Conservation (phyloP, 2,113 vertebrate genomes). For the Pseudopipra pipra region DNA sequence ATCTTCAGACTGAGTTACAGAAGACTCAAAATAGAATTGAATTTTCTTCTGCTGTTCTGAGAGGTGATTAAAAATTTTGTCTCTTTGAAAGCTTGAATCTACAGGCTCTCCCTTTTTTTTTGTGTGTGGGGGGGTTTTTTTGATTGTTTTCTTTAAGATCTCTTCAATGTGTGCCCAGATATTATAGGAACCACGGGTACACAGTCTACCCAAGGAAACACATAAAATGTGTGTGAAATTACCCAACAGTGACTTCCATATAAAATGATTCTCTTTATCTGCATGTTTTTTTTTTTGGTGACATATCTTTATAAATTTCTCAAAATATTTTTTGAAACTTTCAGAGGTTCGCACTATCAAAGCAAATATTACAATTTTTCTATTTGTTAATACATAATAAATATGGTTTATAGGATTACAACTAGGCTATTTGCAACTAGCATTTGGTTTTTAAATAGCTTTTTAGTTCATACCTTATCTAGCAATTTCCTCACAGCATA, state of each 20-base stretch:
- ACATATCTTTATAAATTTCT: not conserved
- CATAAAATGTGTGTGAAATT: not conserved
- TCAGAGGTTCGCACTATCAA: not conserved
- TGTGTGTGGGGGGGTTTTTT: too few species aligned
- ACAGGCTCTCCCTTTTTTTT: not conserved
- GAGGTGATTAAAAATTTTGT: not conserved
- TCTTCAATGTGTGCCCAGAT: not conserved
- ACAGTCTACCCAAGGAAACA: not conserved
- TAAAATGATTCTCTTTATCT: not conserved
- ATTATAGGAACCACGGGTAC: not conserved
- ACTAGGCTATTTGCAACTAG: not conserved
- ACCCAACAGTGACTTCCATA: not conserved
- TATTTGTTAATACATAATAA: not conserved
- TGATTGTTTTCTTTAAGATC: too few species aligned
- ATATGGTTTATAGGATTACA: not conserved
- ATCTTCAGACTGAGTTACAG: not conserved
- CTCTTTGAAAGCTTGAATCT: not conserved
- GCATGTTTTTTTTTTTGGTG: not conserved
- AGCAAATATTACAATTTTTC: not conserved
- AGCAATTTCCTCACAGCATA: not conserved
- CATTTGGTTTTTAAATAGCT: not conserved
- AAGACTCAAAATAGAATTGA: not conserved
- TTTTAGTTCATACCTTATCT: not conserved
- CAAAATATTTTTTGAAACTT: not conserved
- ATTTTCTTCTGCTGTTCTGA: not conserved